Percentiles rank a stretch among this genome's conserved stretches.
phyloP scores from a whole-genome alignment of 2,797 vertebrate genomes.

The Phyllotis vaccarum region DNA sequence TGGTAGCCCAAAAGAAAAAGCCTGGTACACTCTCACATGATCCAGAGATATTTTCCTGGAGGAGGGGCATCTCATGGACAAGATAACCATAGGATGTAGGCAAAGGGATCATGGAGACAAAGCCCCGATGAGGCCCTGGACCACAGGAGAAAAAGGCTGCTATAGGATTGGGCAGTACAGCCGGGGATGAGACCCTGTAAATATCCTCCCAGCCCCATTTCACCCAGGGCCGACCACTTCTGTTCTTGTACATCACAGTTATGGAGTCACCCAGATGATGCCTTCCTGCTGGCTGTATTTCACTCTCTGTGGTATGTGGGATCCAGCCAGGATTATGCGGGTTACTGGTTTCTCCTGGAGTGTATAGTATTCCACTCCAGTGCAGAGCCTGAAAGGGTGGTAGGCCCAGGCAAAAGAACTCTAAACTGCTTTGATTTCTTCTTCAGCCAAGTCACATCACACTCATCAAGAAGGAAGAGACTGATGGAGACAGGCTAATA shows the following conservation, averaged over 20 bases:
- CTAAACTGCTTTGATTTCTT: neutral
- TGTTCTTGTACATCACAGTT: neutral
- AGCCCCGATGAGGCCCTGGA: too few relatives aligned
- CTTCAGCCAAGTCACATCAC: neutral
- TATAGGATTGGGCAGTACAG: neutral
- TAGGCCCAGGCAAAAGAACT: neutral
- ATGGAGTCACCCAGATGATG: accelerated
- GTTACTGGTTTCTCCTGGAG: accelerated
- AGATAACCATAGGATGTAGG: neutral
- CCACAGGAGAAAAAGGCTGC: neutral
- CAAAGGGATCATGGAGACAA: neutral
- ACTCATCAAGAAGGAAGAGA: neutral
- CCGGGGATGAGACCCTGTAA: neutral
- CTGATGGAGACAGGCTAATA: too few relatives aligned
- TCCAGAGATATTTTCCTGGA: neutral
- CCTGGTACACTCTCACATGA: neutral
- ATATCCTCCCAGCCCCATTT: accelerated
- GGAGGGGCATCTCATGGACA: neutral
- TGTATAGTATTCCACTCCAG: too few relatives aligned
- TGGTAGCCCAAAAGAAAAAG: neutral
- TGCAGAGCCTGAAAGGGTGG: too few relatives aligned
- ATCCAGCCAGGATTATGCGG: neutral
- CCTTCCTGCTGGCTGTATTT: neutral
- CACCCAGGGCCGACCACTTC: neutral
- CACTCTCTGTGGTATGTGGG: accelerated